Base-by-base conservation (phyloP, 1,140 invertebrate genomes). In the Heliconius hermathena region DNA sequence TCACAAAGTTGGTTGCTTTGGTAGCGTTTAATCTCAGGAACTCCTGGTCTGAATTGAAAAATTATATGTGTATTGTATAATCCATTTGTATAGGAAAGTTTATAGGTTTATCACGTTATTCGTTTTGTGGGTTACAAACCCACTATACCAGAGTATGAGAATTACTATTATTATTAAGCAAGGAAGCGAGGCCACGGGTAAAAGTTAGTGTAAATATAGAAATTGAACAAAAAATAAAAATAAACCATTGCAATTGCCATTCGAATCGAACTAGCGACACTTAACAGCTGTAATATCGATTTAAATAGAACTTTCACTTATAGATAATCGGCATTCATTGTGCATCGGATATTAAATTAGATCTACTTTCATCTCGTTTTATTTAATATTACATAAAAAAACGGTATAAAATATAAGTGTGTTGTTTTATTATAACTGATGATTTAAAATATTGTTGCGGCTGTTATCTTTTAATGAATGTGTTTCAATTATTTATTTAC, bases 311-410 rank as follows among this genome's bases (percentile, higher is more conserved):
- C 74, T 76, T 76, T 76, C 74, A 66, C 74, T 76, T 38, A 29
- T 74, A 26, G 57, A 66, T 72, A 41, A 72, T 72, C 74, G 26
- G 66, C 29, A 76, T 70, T 66, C 60, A 76, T 54, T 60, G n/a
- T 60, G 74, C 74, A 76, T 76, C 41, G 66, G 74, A 76, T 71
- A 76, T 76, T 76, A 76, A 76, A 76, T 76, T 76, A 70, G 38
- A 76, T 38, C 54, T 76, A 76, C 74, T 76, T 76, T 76, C 74
- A 33, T 76, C 54, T 76, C 38, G 74, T 70, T 46, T 76, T 22
- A 36, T 71, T 71, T 76, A 41, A 71, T 76, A 29, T 70, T 71
- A 70, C 11, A n/a, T n/a, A n/a, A n/a, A n/a, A n/a, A n/a, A n/a
- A n/a, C 22, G 3, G 2, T 66, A 66, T 5, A 66, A 6, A 26